Conservation (phyloP, 1,140 invertebrate genomes). For the Heliconius congener region DNA sequence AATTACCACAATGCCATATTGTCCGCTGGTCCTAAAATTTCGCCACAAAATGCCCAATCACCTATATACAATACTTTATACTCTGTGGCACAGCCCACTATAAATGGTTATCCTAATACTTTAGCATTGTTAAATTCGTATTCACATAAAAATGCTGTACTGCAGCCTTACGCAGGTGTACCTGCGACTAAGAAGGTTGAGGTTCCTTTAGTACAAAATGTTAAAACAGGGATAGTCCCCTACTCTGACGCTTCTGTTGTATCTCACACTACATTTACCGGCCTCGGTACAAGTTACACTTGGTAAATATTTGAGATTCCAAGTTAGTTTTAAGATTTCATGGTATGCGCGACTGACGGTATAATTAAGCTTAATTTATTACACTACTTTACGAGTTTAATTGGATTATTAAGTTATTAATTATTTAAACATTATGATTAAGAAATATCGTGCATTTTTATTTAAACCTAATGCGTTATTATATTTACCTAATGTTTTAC, state of each 20-base stretch:
- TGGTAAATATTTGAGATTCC: constrained; percentile 47
- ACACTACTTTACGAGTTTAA: constrained; percentile 15
- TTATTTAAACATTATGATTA: constrained; percentile 5
- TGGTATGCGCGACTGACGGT: constrained; percentile 50
- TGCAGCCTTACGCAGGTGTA: background rate
- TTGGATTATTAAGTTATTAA: background rate
- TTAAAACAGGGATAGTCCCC: constrained; percentile 39
- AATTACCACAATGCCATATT: background rate
- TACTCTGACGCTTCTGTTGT: constrained; percentile 51
- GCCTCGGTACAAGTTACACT: constrained; percentile 48
- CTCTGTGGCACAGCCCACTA: background rate
- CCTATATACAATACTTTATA: background rate
- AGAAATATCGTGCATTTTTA: constrained; percentile 11
- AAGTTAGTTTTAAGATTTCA: constrained; percentile 22
- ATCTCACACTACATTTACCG: constrained; percentile 50
- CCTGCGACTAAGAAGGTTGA: no score
- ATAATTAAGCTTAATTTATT: constrained; percentile 49
- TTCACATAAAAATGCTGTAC: background rate
- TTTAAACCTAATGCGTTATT: background rate
- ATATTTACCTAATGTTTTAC: background rate
- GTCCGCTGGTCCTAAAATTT: background rate
- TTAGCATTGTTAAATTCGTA: constrained; percentile 4
- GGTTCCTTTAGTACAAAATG: background rate
- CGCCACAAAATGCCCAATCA: background rate
- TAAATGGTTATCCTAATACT: constrained; percentile 1